These are phyloP conservation scores for Clinocottus analis DNA, from an alignment of 2,113 vertebrate species.

Conservation along the genomic window DNA sequence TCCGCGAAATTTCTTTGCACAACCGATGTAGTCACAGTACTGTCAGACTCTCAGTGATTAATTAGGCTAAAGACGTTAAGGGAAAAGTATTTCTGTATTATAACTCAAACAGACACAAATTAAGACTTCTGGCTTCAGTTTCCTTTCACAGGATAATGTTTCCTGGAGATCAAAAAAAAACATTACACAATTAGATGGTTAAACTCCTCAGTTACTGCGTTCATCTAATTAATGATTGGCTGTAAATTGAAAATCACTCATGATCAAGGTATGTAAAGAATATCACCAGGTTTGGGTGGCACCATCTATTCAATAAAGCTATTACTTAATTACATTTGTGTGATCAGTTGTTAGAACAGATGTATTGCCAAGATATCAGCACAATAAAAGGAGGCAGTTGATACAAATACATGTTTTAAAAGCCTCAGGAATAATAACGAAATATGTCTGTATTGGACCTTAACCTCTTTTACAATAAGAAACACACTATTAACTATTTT, in stretches of 20 bases:
- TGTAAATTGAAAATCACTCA: neutral
- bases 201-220: neutral
- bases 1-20: conserved; percentile 38
- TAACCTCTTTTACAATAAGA: neutral
- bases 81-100: neutral
- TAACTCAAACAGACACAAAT: neutral
- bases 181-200: neutral
- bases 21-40: conserved; percentile 3
- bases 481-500: neutral
- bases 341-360: neutral
- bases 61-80: neutral
- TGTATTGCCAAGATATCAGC: neutral
- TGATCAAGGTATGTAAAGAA: neutral
- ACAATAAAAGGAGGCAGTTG: neutral
- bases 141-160: neutral
- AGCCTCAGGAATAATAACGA: neutral
- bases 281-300: neutral
- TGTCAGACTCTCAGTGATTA: neutral
- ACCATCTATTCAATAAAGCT: neutral
- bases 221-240: neutral
- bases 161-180: neutral
- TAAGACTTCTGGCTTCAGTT: neutral
- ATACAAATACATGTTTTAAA: conserved; percentile 3
- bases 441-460: neutral
- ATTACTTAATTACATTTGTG: neutral